Conservation (phyloP, 2,113 vertebrate species). For the Bujurquina vittata region DNA sequence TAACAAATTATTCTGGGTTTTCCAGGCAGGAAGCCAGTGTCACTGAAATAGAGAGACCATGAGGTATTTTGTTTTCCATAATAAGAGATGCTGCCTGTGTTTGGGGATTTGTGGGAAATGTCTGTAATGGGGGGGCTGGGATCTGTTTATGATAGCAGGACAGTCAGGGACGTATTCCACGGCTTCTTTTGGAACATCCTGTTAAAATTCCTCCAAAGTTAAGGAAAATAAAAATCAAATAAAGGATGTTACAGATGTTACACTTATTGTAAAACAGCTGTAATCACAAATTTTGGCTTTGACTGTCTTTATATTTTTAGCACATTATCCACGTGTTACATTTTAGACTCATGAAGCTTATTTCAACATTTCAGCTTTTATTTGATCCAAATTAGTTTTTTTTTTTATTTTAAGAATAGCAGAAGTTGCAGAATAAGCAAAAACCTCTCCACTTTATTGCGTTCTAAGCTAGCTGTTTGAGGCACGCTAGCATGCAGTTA, state of each 20-base stretch:
- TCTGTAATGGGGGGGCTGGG: slow-evolving; percentile 35
- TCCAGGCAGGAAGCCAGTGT: slow-evolving; percentile 71
- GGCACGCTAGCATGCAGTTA: neutral
- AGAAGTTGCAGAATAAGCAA: neutral
- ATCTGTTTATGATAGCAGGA: slow-evolving; percentile 28
- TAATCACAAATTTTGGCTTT: neutral
- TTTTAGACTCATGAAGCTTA: neutral
- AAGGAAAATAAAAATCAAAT: neutral
- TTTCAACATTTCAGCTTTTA: neutral
- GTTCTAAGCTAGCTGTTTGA: too few relatives aligned
- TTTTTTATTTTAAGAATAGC: neutral
- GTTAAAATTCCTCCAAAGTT: neutral
- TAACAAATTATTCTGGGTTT: slow-evolving; percentile 66
- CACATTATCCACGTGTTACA: neutral
- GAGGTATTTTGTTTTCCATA: slow-evolving; percentile 67
- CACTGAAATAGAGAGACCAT: slow-evolving; percentile 57
- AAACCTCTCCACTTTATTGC: neutral
- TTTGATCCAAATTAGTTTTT: neutral
- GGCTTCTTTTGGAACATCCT: neutral
- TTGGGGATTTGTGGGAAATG: slow-evolving; percentile 60
- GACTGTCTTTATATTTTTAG: neutral
- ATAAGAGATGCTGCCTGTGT: slow-evolving; percentile 51
- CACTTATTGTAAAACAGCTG: neutral
- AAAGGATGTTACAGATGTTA: neutral
- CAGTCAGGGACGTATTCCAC: neutral